These are phyloP conservation scores for Brachionus calyciflorus DNA, from an alignment of 1,140 invertebrate species.

Conservation along the genomic window DNA sequence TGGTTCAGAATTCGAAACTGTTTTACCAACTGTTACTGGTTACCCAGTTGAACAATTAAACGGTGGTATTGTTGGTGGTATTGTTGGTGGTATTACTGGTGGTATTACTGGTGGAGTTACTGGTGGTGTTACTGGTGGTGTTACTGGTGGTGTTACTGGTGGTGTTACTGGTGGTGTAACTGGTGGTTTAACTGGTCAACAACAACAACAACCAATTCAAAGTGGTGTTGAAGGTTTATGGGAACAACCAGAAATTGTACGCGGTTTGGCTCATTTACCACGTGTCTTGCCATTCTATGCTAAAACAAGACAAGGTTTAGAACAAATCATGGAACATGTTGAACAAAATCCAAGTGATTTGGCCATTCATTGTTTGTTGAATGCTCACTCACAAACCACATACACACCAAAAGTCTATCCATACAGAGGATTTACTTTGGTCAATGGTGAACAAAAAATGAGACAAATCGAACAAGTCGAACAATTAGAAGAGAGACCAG, in stretches of 20 bases:
- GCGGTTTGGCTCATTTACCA: not conserved
- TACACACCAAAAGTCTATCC: not conserved
- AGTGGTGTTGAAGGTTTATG: not conserved
- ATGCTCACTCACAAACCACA: constrained; percentile 23
- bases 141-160: too few relatives aligned
- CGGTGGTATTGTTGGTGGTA: not conserved
- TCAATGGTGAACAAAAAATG: constrained; percentile 43
- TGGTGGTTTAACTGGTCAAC: too few relatives aligned
- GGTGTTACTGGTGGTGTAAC: too few relatives aligned
- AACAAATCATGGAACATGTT: constrained; percentile 14
- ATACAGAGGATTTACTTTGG: constrained; percentile 23
- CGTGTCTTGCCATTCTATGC: constrained; percentile 22
- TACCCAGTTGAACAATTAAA: not conserved
- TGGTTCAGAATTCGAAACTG: not conserved
- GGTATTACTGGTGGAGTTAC: not conserved
- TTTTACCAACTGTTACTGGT: not conserved
- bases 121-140: not conserved
- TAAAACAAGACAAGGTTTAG: constrained; percentile 9
- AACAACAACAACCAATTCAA: too few relatives aligned
- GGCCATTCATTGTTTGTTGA: not conserved
- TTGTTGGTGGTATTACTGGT: too few relatives aligned
- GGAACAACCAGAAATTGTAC: constrained; percentile 23
- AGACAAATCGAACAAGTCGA: constrained; percentile 38
- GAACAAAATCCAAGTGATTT: constrained; percentile 37
- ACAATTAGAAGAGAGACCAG: constrained; percentile 64